A percentile compares a stretch with the other conserved stretches of the same genome.
phyloP scores from a whole-genome alignment of 2,113 vertebrate species.

The Ceyx margarethae region DNA sequence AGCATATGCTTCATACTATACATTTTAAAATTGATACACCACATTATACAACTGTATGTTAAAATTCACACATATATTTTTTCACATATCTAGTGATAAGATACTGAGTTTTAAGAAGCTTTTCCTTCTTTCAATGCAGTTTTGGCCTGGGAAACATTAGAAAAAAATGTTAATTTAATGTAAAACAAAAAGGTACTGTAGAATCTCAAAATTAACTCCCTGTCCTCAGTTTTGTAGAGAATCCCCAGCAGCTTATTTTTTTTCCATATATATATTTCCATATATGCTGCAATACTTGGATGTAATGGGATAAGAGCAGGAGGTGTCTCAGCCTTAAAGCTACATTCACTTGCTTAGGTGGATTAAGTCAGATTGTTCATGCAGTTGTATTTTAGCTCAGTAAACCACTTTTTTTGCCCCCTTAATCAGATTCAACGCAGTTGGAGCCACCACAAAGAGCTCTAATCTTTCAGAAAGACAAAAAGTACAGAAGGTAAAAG shows the following conservation, averaged over 20 bases:
- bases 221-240: not conserved
- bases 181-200: not conserved
- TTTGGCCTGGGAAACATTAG: not conserved
- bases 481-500: not conserved
- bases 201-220: not conserved
- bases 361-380: conserved; percentile 20
- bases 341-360: not conserved
- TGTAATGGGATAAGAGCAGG: conserved; percentile 31
- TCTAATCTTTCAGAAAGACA: not conserved
- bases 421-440: not conserved
- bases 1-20: not conserved
- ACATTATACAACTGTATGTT: not conserved
- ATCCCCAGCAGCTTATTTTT: not conserved
- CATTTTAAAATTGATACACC: not conserved
- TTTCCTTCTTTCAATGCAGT: not conserved
- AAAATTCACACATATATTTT: not conserved
- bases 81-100: not conserved
- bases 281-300: not conserved
- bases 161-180: not conserved
- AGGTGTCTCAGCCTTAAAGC: conserved; percentile 45
- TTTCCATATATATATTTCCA: not conserved
- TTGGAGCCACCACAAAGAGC: not conserved
- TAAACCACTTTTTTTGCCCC: not conserved
- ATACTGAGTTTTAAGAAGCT: not conserved
- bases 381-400: not conserved